These are phyloP conservation scores for Diloba caeruleocephala DNA, from an alignment of 2,888 invertebrate genomes.

Conservation along the genomic window DNA sequence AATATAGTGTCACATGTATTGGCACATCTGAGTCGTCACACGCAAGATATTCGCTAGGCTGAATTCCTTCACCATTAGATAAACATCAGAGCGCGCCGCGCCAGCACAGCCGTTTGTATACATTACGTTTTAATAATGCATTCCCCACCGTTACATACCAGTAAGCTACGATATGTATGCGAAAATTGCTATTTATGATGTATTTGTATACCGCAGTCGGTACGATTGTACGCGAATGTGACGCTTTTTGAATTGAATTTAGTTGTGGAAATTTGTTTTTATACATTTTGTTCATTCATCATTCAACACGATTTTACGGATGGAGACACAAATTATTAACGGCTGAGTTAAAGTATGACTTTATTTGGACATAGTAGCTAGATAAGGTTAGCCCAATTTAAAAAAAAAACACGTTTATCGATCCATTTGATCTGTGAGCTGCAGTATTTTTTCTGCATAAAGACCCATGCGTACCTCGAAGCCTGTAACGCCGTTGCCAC, in stretches of 20 bases:
- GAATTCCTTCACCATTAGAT: slow-evolving; percentile 44
- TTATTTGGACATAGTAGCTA: too few relatives aligned
- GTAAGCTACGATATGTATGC: slow-evolving; percentile 46
- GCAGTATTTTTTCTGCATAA: too few relatives aligned
- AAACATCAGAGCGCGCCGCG: slow-evolving; percentile 37
- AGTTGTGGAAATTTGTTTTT: too few relatives aligned
- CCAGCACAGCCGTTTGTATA: slow-evolving; percentile 39
- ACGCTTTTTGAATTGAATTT: not conserved
- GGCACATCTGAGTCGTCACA: slow-evolving; percentile 41
- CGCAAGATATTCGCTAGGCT: slow-evolving; percentile 29
- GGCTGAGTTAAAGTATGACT: too few relatives aligned
- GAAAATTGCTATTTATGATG: slow-evolving; percentile 49
- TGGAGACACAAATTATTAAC: too few relatives aligned
- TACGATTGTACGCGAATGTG: not conserved
- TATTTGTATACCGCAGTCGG: slow-evolving; percentile 22
- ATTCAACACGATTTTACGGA: too few relatives aligned
- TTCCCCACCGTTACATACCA: slow-evolving; percentile 47
- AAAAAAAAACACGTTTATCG: too few relatives aligned
- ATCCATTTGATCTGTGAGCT: too few relatives aligned
- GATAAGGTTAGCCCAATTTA: too few relatives aligned
- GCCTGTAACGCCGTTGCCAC: too few relatives aligned
- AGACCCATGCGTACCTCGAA: too few relatives aligned
- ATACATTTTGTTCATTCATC: too few relatives aligned
- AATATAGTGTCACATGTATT: slow-evolving; percentile 6
- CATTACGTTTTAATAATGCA: slow-evolving; percentile 59